Base-by-base conservation (phyloP, 2,888 invertebrate species). In the Lysandra bellargus region DNA sequence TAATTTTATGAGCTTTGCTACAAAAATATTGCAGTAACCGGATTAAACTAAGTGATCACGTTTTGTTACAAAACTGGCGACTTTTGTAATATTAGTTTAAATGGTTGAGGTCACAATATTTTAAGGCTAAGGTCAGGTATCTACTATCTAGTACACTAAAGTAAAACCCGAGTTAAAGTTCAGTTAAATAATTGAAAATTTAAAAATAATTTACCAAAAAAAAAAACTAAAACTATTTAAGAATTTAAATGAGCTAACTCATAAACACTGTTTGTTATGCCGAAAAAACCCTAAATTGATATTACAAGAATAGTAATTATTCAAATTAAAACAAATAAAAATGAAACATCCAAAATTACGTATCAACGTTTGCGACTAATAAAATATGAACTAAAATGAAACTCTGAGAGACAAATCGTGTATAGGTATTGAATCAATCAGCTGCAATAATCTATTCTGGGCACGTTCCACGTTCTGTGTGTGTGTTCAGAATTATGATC, bases 401-500 rank as follows among this genome's bases (percentile, higher is more conserved):
- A 61, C 79, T 80, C 80, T 80, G 79, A 80, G 83, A 82, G 82
- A 79, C 80, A 81, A 78, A 72, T 79, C 60, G 75, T 80, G 78
- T 75, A 79, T 87, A 82, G 82, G 82, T 78, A 82, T 86, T 83
- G 78, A 81, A 80, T 64, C 30, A 77, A 79, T 78, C 77, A 60
- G 60, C 37, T 76, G 83, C 84, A 84, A 84, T 81, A 78, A 79
- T 78, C 84, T 88, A 86, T 88, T 92, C 91, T 86, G 87, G 83
- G 85, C 84, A 84, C 88, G 72, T 82, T 83, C 88, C 92, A 93
- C 93, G 93, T 93, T 84, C 81, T 82, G 84, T 81, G 84, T 84
- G 88, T 89, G 91, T 86, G 90, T 82, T 83, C 81, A 80, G 93
- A 89, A 88, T 94, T 86, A 86, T 87, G 90, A 93, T 89, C 82